phyloP scores from a whole-genome alignment of 64 coral and sea anemone species.

The Hydrozoanthus tunicans region DNA sequence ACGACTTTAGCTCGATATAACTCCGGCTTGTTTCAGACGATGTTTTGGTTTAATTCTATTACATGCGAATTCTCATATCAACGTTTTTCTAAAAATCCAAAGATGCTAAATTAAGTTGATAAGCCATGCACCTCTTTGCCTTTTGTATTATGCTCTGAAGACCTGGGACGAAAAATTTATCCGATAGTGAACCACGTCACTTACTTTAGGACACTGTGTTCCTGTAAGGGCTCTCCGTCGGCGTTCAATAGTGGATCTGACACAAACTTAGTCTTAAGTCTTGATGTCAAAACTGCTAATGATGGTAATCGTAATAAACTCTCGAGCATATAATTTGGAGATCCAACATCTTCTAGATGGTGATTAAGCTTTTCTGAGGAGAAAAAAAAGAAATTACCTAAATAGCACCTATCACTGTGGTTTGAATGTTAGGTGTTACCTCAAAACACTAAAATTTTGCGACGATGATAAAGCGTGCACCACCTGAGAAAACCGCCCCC shows the following conservation, averaged over 20 bases:
- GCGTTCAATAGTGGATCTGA: constrained; percentile 31
- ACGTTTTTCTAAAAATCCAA: too few species aligned
- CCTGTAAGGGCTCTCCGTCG: not conserved
- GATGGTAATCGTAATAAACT: constrained; percentile 12
- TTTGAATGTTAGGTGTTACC: not conserved
- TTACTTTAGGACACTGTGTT: constrained; percentile 23
- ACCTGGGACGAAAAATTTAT: not conserved
- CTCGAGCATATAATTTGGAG: constrained; percentile 3
- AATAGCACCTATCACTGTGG: not conserved
- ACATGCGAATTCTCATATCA: too few species aligned
- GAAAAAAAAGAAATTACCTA: not conserved
- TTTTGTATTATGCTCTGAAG: too few species aligned
- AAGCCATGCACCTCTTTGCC: too few species aligned
- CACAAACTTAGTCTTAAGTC: constrained; percentile 42
- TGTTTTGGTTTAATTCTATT: too few species aligned
- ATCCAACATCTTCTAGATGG: constrained; percentile 29
- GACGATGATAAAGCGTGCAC: too few species aligned
- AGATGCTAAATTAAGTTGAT: too few species aligned
- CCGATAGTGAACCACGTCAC: not conserved
- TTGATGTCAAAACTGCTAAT: constrained; percentile 25
- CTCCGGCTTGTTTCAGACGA: too few species aligned
- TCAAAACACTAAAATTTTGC: not conserved
- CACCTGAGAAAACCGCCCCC: too few species aligned
- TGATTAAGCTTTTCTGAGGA: constrained; percentile 23
- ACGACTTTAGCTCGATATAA: too few species aligned